Evolutionary conservation across 2,113 vertebrate species (phyloP), one percentile per base, ranked within the genome.

Genomic region (Salvelinus namaycush): DNA sequence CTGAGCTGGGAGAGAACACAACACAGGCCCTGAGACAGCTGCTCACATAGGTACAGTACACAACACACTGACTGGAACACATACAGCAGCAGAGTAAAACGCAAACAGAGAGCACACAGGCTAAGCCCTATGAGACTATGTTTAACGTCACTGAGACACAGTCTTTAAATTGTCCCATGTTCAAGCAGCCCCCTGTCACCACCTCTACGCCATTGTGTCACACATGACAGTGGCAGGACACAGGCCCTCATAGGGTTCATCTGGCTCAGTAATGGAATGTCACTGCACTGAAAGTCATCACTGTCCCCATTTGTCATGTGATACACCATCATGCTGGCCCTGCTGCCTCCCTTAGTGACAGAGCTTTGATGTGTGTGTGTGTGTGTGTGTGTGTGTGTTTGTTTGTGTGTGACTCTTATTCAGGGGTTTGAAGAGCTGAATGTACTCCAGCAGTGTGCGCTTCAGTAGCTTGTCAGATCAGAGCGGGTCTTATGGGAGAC

Each of bases 1-100:
- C 76, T 95, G 72, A 94, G 75, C 93, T 98, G 81, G 87, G 92
- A 11, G 84, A 83, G 8, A 87, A 90, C 65, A 90, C 93, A 0
- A 81, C 89, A 75, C 88, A 70, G 76, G 92, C 64, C 9, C 22
- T 27, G 18, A 67, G 44, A 51, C 48, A 14, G 44, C 48, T 54
- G 31, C 18, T 54, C 39, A 79, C 57, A 71, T 73, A 86, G 84
- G 48, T 65, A 71, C 2, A 49, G 12, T 22, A 68, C 49, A 83
- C 81, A 82, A 93, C 65, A 79, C 78, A 76, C 34, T 44, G 9
- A 70, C 64, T 49, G 34, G 57, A 24, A 22, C 48, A 71, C 49
- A 72, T 26, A 73, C 73, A 66, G 39, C 7, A 44, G 9, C 9
- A 44, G 9, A 12, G 44, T 24, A 0, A 16, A 22, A 64, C 22